Percentiles rank a stretch among this genome's conserved stretches.
These are phyloP conservation scores for Desmophyllum pertusum DNA, from an alignment of 92 coral and sea anemone genomes.

Conservation along the genomic window DNA sequence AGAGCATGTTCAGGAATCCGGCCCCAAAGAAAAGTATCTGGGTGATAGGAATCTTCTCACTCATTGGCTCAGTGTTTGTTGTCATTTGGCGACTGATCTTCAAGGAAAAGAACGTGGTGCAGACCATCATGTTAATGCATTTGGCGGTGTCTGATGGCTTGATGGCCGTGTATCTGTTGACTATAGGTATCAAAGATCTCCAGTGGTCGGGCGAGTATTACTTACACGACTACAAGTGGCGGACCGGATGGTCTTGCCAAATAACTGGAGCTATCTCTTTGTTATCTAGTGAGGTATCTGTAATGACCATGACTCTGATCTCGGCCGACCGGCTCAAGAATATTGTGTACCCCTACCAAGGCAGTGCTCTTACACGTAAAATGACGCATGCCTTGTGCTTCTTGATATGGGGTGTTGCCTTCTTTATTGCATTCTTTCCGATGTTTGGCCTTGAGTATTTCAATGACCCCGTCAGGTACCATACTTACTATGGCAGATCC, in stretches of 20 bases:
- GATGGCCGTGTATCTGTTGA: conserved; percentile 74
- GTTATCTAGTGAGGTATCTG: conserved; percentile 80
- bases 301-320: conserved; percentile 71
- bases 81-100: conserved; percentile 71
- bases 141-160: conserved; percentile 81
- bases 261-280: conserved; percentile 77
- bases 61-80: conserved; percentile 73
- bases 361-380: conserved; percentile 44
- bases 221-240: conserved; percentile 68
- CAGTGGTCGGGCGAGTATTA: conserved; percentile 73
- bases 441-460: conserved; percentile 68
- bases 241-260: conserved; percentile 67
- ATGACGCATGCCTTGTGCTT: conserved; percentile 54
- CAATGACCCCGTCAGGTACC: conserved; percentile 3
- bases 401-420: conserved; percentile 61
- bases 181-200: conserved; percentile 69
- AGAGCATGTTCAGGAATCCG: not conserved
- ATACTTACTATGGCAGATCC: conserved; percentile 64
- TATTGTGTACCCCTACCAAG: conserved; percentile 67
- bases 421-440: conserved; percentile 55
- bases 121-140: conserved; percentile 67
- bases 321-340: conserved; percentile 77
- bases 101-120: conserved; percentile 69
- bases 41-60: conserved; percentile 82
- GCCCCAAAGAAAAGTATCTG: conserved; percentile 54